Evolutionary conservation across 2,113 vertebrate species (phyloP).

Genomic region (Fulica atra): DNA sequence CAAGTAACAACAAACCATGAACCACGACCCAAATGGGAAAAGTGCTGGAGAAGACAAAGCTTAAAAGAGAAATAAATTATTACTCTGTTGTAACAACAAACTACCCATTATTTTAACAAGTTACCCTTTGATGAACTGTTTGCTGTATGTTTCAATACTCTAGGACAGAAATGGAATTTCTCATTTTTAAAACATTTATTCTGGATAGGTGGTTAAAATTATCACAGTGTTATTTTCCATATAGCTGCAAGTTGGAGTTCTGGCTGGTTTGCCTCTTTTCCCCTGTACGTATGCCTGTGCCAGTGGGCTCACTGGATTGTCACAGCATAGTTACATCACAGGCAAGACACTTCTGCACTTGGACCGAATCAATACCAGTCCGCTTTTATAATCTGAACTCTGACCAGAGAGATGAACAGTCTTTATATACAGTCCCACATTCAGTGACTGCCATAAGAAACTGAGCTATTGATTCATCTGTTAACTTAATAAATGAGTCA

Average conservation of each 20-base stretch:
- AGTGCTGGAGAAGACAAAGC: neutral
- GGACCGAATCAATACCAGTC: neutral
- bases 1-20: neutral
- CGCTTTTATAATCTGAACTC: neutral
- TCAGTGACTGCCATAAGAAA: slow-evolving; percentile 2
- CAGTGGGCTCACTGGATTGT: fast-evolving
- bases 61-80: neutral
- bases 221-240: neutral
- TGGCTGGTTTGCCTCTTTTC: neutral
- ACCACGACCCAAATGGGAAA: neutral
- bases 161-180: neutral
- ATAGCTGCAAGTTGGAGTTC: neutral
- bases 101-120: neutral
- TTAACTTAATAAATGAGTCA: slow-evolving; percentile 66
- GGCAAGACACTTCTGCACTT: neutral
- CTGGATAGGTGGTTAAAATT: neutral
- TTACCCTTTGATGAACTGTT: neutral
- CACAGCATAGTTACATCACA: neutral
- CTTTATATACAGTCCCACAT: neutral
- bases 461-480: slow-evolving; percentile 24
- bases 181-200: neutral
- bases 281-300: neutral
- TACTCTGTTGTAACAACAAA: neutral
- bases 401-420: neutral
- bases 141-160: neutral